These are phyloP conservation scores for Cheirogaleus medius DNA, from an alignment of 2,113 vertebrate genomes.

Conservation along the genomic window DNA sequence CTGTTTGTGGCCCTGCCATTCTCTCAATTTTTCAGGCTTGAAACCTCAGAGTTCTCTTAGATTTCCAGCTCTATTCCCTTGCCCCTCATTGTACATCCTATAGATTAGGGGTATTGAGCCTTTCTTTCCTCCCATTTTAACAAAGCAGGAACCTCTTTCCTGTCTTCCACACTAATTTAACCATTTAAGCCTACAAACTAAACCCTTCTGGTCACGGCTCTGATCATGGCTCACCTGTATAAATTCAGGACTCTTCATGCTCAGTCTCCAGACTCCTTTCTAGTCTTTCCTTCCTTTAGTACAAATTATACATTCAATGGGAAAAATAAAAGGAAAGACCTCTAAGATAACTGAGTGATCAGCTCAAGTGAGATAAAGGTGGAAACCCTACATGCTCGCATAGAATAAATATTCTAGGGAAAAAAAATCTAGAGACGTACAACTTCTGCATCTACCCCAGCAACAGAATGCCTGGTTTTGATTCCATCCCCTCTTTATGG, in stretches of 20 bases:
- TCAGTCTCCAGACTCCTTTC: background rate
- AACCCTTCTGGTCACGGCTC: background rate
- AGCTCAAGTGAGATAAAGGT: background rate
- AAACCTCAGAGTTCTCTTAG: background rate
- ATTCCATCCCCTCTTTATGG: background rate
- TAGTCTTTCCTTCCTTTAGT: background rate
- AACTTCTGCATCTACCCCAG: background rate
- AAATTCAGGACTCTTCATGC: background rate
- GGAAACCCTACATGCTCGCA: background rate
- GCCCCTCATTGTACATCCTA: background rate
- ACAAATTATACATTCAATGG: conserved; percentile 1
- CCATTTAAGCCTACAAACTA: background rate
- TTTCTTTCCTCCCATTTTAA: background rate
- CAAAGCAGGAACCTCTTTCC: background rate
- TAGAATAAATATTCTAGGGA: background rate
- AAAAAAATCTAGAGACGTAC: background rate
- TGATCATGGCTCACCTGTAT: background rate
- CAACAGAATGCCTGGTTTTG: background rate
- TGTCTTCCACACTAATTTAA: background rate
- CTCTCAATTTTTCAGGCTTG: background rate
- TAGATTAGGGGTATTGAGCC: background rate
- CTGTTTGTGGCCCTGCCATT: background rate
- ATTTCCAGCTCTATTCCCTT: background rate
- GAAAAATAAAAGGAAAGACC: background rate
- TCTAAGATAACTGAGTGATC: background rate